phyloP scores from a whole-genome alignment of 2,888 invertebrate species.

The Zygogramma bicolorata region DNA sequence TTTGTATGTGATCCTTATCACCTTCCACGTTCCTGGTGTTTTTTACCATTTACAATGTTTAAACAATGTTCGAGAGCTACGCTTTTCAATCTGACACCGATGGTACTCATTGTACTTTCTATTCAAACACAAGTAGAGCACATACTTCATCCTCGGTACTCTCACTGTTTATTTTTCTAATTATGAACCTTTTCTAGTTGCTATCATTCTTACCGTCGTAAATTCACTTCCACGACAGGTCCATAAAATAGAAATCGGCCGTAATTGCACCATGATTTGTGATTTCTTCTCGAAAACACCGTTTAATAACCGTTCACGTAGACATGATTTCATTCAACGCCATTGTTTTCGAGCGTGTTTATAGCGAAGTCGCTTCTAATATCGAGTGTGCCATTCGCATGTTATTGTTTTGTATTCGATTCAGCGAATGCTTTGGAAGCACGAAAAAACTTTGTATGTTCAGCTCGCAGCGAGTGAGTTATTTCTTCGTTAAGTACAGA shows the following conservation, averaged over 20 bases:
- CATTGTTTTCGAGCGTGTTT: background rate
- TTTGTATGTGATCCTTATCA: background rate
- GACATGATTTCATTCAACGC: background rate
- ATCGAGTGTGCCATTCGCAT: background rate
- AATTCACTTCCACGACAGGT: conserved; percentile 13
- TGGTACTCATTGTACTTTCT: background rate
- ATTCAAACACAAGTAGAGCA: conserved; percentile 17
- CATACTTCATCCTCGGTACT: background rate
- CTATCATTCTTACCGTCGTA: conserved; percentile 2
- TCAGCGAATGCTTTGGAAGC: background rate
- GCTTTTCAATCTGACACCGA: background rate
- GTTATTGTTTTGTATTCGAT: background rate
- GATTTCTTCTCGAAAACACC: background rate
- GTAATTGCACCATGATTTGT: conserved; percentile 12
- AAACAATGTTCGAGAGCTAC: background rate
- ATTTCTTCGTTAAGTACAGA: background rate
- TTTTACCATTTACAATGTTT: background rate
- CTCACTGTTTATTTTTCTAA: conserved; percentile 5
- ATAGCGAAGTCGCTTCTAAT: background rate
- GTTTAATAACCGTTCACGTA: background rate
- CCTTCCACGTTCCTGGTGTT: no score
- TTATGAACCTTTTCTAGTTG: conserved; percentile 4
- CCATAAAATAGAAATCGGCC: conserved; percentile 17
- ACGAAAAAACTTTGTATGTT: background rate
- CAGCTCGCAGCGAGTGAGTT: background rate